Conservation (phyloP, 92 coral and sea anemone genomes). For the Epizoanthus scotinus region DNA sequence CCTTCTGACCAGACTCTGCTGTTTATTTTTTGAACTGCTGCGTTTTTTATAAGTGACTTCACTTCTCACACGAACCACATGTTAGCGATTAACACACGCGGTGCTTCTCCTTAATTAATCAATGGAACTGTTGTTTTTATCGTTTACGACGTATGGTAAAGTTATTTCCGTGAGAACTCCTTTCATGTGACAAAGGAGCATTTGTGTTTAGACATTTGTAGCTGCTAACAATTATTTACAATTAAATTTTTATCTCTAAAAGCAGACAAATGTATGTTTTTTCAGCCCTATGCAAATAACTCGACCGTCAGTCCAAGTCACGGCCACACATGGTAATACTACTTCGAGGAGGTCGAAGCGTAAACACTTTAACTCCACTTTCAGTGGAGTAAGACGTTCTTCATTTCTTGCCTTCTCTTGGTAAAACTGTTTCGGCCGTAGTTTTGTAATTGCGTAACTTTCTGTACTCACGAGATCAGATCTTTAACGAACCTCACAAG, state of each 20-base stretch:
- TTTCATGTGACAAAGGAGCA: slow-evolving; percentile 5
- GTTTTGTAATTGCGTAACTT: too few species aligned
- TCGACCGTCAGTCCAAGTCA: background rate
- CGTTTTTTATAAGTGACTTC: too few species aligned
- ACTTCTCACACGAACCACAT: background rate
- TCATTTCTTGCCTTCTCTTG: too few species aligned
- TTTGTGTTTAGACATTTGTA: background rate
- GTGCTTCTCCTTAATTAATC: background rate
- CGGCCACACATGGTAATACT: slow-evolving; percentile 6
- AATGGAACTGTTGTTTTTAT: slow-evolving; percentile 9
- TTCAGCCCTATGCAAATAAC: slow-evolving; percentile 26
- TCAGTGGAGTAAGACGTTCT: background rate
- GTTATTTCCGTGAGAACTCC: background rate
- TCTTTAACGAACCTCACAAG: slow-evolving; percentile 8
- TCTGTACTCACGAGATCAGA: too few species aligned
- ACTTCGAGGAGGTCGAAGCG: background rate
- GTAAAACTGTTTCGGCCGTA: too few species aligned
- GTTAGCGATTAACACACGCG: background rate
- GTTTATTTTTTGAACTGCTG: too few species aligned
- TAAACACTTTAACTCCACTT: background rate
- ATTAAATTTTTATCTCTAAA: slow-evolving; percentile 25
- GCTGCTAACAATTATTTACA: background rate
- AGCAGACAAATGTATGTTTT: slow-evolving; percentile 34
- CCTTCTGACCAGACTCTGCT: too few species aligned
- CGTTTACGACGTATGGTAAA: slow-evolving; percentile 15